These are phyloP conservation scores for Mustela erminea DNA, from an alignment of 2,797 vertebrate genomes.

Conservation along the genomic window DNA sequence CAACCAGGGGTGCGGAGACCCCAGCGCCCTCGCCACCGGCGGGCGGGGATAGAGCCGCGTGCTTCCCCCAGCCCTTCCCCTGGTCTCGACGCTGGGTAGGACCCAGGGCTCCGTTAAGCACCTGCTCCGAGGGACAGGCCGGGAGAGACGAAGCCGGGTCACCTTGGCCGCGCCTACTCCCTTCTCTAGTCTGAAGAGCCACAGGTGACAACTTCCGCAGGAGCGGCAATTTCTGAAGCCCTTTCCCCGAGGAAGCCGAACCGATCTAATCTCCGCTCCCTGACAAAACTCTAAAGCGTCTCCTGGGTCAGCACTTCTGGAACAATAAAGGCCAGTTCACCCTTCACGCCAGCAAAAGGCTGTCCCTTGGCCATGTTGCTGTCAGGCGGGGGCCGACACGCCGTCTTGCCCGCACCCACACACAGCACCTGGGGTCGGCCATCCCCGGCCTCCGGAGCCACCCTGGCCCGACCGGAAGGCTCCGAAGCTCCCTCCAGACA, in stretches of 20 bases:
- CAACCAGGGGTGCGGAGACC: background rate
- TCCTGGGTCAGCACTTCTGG: background rate
- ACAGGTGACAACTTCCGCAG: background rate
- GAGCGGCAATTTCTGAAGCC: conserved; percentile 53
- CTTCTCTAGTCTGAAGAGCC: background rate
- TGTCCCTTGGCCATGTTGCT: background rate
- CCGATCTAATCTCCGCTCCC: background rate
- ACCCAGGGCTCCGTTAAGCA: background rate
- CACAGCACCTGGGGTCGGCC: background rate
- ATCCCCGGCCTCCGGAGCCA: background rate
- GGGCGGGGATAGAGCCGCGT: background rate
- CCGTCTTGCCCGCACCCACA: background rate
- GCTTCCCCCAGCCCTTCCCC: background rate
- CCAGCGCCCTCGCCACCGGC: background rate
- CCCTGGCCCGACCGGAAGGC: background rate
- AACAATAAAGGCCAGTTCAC: background rate
- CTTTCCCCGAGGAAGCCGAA: conserved; percentile 57
- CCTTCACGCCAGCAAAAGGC: background rate
- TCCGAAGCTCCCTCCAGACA: background rate
- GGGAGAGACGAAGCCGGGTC: background rate
- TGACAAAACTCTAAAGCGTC: background rate
- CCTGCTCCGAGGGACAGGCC: background rate
- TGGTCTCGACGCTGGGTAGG: background rate
- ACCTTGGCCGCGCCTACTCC: background rate
- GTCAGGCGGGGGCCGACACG: background rate